Conservation (phyloP, 2,797 vertebrate species). For the Synanceia verrucosa region DNA sequence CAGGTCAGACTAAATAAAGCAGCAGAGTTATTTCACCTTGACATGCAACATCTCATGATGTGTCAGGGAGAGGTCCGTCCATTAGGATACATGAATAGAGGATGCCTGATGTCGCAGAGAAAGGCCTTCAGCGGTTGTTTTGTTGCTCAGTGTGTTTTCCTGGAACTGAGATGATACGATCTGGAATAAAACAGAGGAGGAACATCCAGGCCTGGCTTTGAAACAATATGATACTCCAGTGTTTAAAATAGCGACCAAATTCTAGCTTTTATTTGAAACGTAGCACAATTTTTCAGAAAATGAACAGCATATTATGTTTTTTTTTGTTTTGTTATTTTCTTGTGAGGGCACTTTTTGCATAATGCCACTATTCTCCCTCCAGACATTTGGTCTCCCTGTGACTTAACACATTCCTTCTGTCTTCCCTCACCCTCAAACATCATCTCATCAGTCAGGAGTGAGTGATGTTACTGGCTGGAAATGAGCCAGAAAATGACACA, state of each 20-base stretch:
- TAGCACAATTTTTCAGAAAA: neutral
- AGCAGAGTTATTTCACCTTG: neutral
- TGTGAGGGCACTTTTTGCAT: neutral
- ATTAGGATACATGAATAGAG: neutral
- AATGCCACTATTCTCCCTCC: neutral
- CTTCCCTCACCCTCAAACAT: constrained; percentile 29
- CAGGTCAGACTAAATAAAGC: constrained; percentile 1
- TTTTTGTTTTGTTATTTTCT: neutral
- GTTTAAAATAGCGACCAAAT: neutral
- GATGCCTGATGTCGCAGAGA: constrained; percentile 14
- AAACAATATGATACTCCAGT: neutral
- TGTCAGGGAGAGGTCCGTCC: neutral
- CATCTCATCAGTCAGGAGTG: constrained; percentile 29
- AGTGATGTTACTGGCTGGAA: constrained; percentile 61
- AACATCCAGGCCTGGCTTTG: constrained; percentile 5
- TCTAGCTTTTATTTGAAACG: neutral
- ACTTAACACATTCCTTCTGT: constrained; percentile 32
- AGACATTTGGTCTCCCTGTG: constrained; percentile 11
- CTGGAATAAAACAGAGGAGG: neutral
- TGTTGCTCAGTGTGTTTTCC: neutral
- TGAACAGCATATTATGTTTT: neutral
- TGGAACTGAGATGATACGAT: neutral
- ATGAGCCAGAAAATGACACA: constrained; percentile 40
- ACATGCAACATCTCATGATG: neutral
- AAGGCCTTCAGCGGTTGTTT: neutral